These are phyloP conservation scores for Pachymerium ferrugineum DNA, from an alignment of 2,888 invertebrate genomes.

Conservation along the genomic window DNA sequence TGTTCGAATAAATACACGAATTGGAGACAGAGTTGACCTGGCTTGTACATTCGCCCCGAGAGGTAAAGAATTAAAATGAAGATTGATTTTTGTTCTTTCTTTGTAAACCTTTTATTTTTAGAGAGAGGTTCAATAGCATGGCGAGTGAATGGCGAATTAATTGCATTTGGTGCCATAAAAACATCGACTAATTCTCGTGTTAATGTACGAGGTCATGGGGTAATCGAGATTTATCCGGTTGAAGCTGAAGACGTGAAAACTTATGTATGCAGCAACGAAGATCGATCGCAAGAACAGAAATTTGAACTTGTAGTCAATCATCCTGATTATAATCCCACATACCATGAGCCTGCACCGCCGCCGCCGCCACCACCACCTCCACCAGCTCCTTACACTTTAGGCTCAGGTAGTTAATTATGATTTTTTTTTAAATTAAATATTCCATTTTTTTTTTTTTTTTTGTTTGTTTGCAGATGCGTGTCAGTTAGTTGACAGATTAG, in stretches of 20 bases:
- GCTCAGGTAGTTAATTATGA: background rate
- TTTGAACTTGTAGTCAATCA: background rate
- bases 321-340: background rate
- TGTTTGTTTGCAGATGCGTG: background rate
- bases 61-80: too few species aligned
- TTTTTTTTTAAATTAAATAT: background rate
- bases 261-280: background rate
- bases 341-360: too few species aligned
- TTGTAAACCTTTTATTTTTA: background rate
- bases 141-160: constrained; percentile 3
- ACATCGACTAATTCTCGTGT: background rate
- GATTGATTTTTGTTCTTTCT: background rate
- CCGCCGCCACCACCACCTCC: too few species aligned
- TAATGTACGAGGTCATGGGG: background rate
- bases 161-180: background rate
- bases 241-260: background rate
- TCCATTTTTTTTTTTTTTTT: background rate
- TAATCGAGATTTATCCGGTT: background rate
- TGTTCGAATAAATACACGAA: background rate
- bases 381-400: too few species aligned
- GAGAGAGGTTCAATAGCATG: background rate
- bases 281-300: background rate
- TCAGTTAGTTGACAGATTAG: background rate
- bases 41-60: background rate
- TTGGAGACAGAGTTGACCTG: background rate